Evolutionary conservation across 2,888 invertebrate genomes (phyloP).

Genomic region (Chelonus formosanus): DNA sequence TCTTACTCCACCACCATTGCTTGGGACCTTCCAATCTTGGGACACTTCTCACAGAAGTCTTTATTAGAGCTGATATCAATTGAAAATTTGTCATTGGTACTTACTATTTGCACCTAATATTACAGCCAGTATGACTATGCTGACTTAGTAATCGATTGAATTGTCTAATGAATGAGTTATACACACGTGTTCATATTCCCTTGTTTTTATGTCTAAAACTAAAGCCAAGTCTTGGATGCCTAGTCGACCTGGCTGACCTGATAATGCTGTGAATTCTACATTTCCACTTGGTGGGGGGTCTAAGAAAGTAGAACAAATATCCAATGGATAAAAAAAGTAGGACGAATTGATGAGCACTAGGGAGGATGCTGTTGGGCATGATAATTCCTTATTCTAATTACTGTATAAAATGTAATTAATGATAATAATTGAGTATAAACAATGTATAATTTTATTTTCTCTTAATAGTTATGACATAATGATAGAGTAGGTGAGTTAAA

Average conservation of each 20-base stretch:
- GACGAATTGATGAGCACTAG: slow-evolving; percentile 3
- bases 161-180: slow-evolving; percentile 24
- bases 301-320: slow-evolving; percentile 41
- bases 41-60: too few species aligned
- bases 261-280: slow-evolving; percentile 16
- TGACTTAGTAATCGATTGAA: slow-evolving; percentile 18
- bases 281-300: slow-evolving; percentile 22
- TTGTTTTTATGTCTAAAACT: not conserved
- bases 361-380: not conserved
- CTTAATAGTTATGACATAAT: not conserved
- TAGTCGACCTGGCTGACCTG: slow-evolving; percentile 10
- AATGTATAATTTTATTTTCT: not conserved
- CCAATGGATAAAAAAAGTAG: slow-evolving; percentile 23
- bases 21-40: not conserved
- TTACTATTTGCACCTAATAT: not conserved
- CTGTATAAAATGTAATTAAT: too few species aligned
- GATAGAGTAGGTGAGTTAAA: not conserved
- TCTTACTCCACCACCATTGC: slow-evolving; percentile 32
- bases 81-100: not conserved
- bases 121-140: not conserved
- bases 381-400: too few species aligned
- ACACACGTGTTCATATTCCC: slow-evolving; percentile 16
- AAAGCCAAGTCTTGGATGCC: not conserved
- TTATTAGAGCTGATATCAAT: too few species aligned
- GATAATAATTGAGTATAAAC: not conserved